Conservation (phyloP, 1,140 invertebrate genomes). For the Mamestra configurata region DNA sequence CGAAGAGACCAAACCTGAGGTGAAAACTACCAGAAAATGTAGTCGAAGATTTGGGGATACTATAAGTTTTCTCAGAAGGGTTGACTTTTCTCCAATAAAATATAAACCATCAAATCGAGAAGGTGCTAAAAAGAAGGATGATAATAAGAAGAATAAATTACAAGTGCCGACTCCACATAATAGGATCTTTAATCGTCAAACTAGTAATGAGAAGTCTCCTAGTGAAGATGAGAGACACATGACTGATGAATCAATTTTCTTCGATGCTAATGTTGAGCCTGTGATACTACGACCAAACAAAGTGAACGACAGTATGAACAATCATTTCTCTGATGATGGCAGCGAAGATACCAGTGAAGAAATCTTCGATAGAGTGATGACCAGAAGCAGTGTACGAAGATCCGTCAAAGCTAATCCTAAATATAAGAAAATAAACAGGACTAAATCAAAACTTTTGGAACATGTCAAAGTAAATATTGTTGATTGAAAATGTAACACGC, state of each 20-base stretch:
- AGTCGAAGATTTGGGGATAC: slow-evolving; percentile 80
- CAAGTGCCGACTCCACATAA: slow-evolving; percentile 68
- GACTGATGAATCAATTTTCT: slow-evolving; percentile 71
- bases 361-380: slow-evolving; percentile 84
- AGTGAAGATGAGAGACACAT: slow-evolving; percentile 78
- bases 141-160: slow-evolving; percentile 74
- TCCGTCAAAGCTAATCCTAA: slow-evolving; percentile 85
- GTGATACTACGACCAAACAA: slow-evolving; percentile 78
- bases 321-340: slow-evolving; percentile 84
- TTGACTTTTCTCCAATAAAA: slow-evolving; percentile 86
- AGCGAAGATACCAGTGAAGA: slow-evolving; percentile 86
- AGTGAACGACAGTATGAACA: slow-evolving; percentile 84
- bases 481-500: slow-evolving; percentile 60
- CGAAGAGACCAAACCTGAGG: slow-evolving; percentile 70
- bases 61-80: slow-evolving; percentile 80
- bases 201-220: slow-evolving; percentile 73
- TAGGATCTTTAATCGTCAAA: slow-evolving; percentile 65
- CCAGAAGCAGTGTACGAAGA: slow-evolving; percentile 80
- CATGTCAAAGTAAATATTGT: slow-evolving; percentile 84
- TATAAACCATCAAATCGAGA: slow-evolving; percentile 78
- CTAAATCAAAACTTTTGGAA: slow-evolving; percentile 82
- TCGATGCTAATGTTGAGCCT: slow-evolving; percentile 71
- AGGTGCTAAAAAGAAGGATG: slow-evolving; percentile 77
- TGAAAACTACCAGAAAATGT: slow-evolving; percentile 77
- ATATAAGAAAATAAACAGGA: slow-evolving; percentile 84